Percentiles rank a stretch among this genome's conserved stretches.
Evolutionary conservation across 2,888 invertebrate genomes (phyloP).

Genomic region (Nomada fabriciana): DNA sequence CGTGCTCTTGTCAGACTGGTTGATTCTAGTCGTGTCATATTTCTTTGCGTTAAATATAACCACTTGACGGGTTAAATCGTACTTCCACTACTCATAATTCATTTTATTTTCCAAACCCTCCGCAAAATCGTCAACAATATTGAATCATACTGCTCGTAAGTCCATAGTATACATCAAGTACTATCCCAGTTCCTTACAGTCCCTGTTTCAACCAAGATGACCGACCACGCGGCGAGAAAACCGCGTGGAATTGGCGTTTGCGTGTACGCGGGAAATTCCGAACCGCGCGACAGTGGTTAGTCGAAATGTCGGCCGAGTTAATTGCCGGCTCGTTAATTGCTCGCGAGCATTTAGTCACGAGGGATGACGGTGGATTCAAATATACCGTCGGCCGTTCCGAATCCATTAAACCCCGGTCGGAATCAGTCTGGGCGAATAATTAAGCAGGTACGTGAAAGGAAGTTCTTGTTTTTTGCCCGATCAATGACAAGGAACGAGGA

Average conservation of each 20-base stretch:
- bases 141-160: no score
- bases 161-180: no score
- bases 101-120: no score
- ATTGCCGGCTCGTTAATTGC: conserved; percentile 65
- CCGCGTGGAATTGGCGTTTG: conserved; percentile 6
- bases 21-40: no score
- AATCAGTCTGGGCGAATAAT: conserved; percentile 40
- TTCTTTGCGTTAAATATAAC: no score
- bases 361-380: conserved; percentile 46
- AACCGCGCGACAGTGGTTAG: conserved; percentile 40
- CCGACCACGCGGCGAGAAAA: not conserved
- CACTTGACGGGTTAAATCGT: no score
- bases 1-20: no score
- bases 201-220: not conserved
- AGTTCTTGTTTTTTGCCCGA: not conserved
- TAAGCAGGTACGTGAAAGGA: not conserved
- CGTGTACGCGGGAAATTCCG: conserved; percentile 14
- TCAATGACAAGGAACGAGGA: conserved; percentile 21
- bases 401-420: conserved; percentile 45
- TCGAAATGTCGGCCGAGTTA: conserved; percentile 59
- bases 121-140: no score
- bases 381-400: conserved; percentile 34
- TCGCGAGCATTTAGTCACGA: conserved; percentile 47
- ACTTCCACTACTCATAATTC: no score
- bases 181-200: no score